These are phyloP conservation scores for Zaprionus inermis DNA, from an alignment of 1,140 invertebrate species.

Conservation along the genomic window DNA sequence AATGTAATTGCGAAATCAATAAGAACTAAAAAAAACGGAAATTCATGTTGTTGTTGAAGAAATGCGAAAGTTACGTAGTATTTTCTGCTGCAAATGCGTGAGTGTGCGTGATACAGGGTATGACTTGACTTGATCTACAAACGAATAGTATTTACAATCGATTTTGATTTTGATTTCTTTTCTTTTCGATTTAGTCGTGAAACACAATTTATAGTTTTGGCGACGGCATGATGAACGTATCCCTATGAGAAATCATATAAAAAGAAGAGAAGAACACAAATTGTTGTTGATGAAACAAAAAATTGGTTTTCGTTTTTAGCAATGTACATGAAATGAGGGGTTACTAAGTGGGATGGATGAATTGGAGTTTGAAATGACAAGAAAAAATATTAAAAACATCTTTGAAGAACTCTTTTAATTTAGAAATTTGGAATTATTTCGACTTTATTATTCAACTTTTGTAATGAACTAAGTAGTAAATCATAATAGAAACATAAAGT, in stretches of 20 bases:
- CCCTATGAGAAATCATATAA: slow-evolving; percentile 77
- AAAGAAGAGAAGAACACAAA: slow-evolving; percentile 75
- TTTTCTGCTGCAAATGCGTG: slow-evolving; percentile 36
- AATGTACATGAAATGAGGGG: slow-evolving; percentile 38
- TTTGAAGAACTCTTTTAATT: slow-evolving; percentile 23
- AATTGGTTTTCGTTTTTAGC: slow-evolving; percentile 41
- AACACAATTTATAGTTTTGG: slow-evolving; percentile 80
- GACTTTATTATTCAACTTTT: slow-evolving; percentile 63
- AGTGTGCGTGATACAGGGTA: slow-evolving; percentile 39
- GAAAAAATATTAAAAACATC: slow-evolving; percentile 36
- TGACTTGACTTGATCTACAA: slow-evolving; percentile 59
- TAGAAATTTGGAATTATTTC: slow-evolving; percentile 65
- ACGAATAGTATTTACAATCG: slow-evolving; percentile 72
- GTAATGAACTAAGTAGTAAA: slow-evolving; percentile 47
- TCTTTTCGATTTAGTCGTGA: slow-evolving; percentile 40
- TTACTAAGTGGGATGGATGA: slow-evolving; percentile 14
- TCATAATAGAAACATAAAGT: slow-evolving; percentile 35
- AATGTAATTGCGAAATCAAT: slow-evolving; percentile 40
- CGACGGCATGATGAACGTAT: slow-evolving; percentile 79
- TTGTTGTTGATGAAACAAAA: slow-evolving; percentile 65
- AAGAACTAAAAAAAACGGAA: slow-evolving; percentile 34
- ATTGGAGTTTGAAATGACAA: slow-evolving; percentile 26
- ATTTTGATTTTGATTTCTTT: slow-evolving; percentile 39
- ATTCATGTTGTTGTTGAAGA: slow-evolving; percentile 52
- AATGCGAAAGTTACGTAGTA: slow-evolving; percentile 20